Base-by-base conservation (phyloP, 1,140 invertebrate species). In the Tetraneura akinire region DNA sequence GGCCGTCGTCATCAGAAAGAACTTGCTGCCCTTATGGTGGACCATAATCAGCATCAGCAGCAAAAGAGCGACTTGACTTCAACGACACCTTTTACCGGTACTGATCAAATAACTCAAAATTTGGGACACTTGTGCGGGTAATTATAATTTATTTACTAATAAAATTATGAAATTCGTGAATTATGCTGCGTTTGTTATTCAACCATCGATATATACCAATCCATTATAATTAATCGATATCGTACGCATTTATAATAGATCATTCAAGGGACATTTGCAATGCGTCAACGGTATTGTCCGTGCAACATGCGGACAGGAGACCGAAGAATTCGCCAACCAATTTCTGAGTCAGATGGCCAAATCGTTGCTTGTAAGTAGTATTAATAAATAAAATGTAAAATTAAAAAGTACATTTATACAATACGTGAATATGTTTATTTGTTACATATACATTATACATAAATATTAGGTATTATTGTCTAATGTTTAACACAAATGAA, bases 341-440 rank as follows among this genome's bases (percentile, higher is more conserved):
- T 78, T 78, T 47, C 74, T 78, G 10, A 78, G 55, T 62, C 37
- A 78, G 16, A 78, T 78, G 74, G 74, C 74, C 16, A 62, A 55
- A 3, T 62, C 74, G 13, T 23, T 78, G 10, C 42, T 78, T 2
- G 74, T 78, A 1, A 78, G 74, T 23, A 74, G 32, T 37, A 37
- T 37, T 37, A 37, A 37, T 37, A 37, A 37, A 37, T 37, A 37
- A 37, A 37, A 4, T 37, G 32, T 37, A 37, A 37, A 37, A 37
- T 4, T 37, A 37, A 37, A 4, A n/a, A n/a, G n/a, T 37, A 8
- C 32, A 37, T 37, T 6, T 47, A 1, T 1, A 47, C 45, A 13
- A 4, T 14, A 47, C 4, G 1, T 6, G 4, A 47, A 37, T 8
- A 37, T 37, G 3, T 37, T 37, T 37, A 4, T 37, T 37, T 37